Percentiles rank a stretch among this genome's conserved stretches.
These are phyloP conservation scores for Mallateleia sp. DNA, from an alignment of 2,888 invertebrate genomes.

Conservation along the genomic window DNA sequence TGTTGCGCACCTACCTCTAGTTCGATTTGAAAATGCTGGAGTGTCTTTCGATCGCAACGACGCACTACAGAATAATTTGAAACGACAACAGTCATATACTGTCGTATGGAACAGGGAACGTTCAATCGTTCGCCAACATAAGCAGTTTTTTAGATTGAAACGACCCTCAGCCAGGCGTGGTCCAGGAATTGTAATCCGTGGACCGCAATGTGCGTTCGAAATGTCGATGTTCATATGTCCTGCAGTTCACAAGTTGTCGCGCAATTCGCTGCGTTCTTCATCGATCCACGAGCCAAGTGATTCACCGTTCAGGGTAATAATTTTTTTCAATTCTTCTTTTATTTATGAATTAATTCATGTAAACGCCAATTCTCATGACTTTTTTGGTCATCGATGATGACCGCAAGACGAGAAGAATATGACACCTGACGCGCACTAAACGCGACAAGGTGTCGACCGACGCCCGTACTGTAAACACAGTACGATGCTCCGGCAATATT, in stretches of 20 bases:
- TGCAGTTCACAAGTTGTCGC: constrained; percentile 90
- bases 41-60: too few relatives aligned
- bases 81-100: constrained; percentile 44
- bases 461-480: too few relatives aligned
- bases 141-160: constrained; percentile 59
- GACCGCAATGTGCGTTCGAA: constrained; percentile 92
- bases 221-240: constrained; percentile 91
- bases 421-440: too few relatives aligned
- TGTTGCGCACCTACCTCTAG: too few relatives aligned
- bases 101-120: constrained; percentile 80
- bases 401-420: constrained; percentile 19
- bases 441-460: too few relatives aligned
- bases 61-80: too few relatives aligned
- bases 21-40: too few relatives aligned
- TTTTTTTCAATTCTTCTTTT: background rate
- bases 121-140: constrained; percentile 79
- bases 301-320: constrained; percentile 92
- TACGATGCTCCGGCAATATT: too few relatives aligned
- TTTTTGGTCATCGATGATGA: background rate
- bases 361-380: constrained; percentile 54
- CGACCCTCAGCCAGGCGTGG: constrained; percentile 90
- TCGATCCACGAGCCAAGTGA: constrained; percentile 89
- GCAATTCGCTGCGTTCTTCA: constrained; percentile 89
- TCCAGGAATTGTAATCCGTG: constrained; percentile 90
- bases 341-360: constrained; percentile 29